A percentile compares a stretch with the other conserved stretches of the same genome.
phyloP scores from a whole-genome alignment of 2,888 invertebrate species.

The Cosmia trapezina region DNA sequence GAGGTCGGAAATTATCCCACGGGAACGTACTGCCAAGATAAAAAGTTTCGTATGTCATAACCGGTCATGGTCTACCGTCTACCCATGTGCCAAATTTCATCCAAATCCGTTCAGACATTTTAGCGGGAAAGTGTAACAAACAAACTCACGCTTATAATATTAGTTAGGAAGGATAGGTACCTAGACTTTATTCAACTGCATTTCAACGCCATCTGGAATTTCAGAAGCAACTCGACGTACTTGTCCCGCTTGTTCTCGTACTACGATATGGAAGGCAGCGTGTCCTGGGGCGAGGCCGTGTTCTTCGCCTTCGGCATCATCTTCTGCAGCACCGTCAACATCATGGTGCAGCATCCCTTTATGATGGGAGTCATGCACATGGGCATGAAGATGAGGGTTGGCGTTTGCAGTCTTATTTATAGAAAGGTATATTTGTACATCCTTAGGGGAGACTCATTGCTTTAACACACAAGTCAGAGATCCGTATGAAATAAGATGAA shows the following conservation, averaged over 20 bases:
- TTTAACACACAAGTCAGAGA: background rate
- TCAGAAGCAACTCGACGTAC: slow-evolving; percentile 90
- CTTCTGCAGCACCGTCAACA: slow-evolving; percentile 91
- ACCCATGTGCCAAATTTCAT: no score
- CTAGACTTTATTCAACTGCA: background rate
- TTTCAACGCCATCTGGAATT: slow-evolving; percentile 32
- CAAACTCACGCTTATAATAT: no score
- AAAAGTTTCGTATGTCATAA: no score
- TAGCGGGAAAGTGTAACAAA: no score
- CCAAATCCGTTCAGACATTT: no score
- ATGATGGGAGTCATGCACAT: slow-evolving; percentile 93
- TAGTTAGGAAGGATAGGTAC: background rate
- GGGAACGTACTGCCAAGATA: no score
- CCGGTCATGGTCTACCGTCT: no score
- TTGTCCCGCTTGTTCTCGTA: slow-evolving; percentile 91
- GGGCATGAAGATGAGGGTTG: slow-evolving; percentile 95
- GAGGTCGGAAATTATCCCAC: no score
- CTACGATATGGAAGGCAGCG: slow-evolving; percentile 87
- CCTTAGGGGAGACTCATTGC: background rate
- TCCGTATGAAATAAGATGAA: no score
- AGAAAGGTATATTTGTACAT: slow-evolving; percentile 91
- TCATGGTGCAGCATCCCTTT: slow-evolving; percentile 93
- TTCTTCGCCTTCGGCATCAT: slow-evolving; percentile 92
- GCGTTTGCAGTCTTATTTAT: slow-evolving; percentile 95
- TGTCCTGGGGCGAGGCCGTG: slow-evolving; percentile 91